Conservation (phyloP, 2,797 vertebrate genomes). For the Acrocephalus scirpaceus region DNA sequence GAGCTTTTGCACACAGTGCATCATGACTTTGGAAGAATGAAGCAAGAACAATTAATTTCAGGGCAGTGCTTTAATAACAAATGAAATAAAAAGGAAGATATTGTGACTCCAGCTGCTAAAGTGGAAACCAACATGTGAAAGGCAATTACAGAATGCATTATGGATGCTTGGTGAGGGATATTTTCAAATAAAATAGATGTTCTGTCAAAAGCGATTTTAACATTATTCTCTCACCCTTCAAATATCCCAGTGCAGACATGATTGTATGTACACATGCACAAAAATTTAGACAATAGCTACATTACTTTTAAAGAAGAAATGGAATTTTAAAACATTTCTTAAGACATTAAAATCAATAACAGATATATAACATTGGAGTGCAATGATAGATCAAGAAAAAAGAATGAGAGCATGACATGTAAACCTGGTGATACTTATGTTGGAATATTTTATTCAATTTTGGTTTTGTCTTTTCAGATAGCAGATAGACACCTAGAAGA, state of each 20-base stretch:
- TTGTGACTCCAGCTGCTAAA: background rate
- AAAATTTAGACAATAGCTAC: background rate
- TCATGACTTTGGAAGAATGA: background rate
- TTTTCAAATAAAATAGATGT: background rate
- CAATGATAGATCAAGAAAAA: background rate
- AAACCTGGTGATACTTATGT: background rate
- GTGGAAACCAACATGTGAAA: background rate
- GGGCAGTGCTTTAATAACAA: background rate
- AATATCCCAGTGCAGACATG: background rate
- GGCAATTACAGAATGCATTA: background rate
- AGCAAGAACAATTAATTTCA: background rate
- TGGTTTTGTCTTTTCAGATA: background rate
- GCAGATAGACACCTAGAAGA: background rate
- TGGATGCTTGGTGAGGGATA: background rate
- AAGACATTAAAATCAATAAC: background rate
- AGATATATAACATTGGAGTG: background rate
- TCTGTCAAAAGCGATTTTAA: background rate
- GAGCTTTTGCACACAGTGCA: background rate
- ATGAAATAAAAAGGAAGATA: background rate
- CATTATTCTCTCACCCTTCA: background rate
- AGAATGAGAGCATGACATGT: background rate
- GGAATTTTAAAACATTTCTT: background rate
- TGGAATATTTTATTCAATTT: background rate
- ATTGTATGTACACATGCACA: fast-evolving
- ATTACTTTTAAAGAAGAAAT: background rate